Base-by-base conservation (phyloP, 2,113 vertebrate species). In the Solea senegalensis region DNA sequence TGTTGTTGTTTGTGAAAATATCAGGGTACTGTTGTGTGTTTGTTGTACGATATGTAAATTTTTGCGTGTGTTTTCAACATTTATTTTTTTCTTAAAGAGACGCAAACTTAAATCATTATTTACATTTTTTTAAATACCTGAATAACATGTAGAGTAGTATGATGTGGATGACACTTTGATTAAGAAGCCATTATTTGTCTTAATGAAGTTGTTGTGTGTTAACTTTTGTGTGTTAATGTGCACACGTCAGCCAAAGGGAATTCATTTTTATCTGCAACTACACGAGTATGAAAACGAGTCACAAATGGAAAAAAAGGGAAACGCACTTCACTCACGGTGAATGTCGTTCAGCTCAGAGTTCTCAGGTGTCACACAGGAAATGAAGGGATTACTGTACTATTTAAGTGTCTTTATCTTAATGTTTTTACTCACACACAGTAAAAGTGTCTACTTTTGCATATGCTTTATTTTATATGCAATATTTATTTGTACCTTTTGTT, bases 1-100 rank as follows among this genome's bases (percentile, higher is more conserved):
- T 34, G 44, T 61, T 73, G 27, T 65, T 48, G 14, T 61, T 63
- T 34, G 51, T 75, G 39, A 75, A 61, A 67, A 69, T 70, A 84
- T 90, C 86, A 92, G 88, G 89, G 88, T 89, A 89, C 89, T 72
- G 78, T 56, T 68, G 34, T 65, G 54, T 66, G 57, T 87, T 87
- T 74, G 21, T 80, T 54, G n/a, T n/a, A n/a, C n/a, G 54, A 15
- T 21, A 12, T 61, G 55, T 57, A 10, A 69, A n/a, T 51, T 45
- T 80, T 67, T 73, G 49, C 46, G 41, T 66, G 45, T 34, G 46
- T 49, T 72, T 60, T 21, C 77, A 3, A 72, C n/a, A 41, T 52
- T 14, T 16, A 28, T 39, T 14, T 63, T 57, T 34, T 34, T 34
- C 21, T 21, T 49, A 9, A 6, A 63, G 51, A 12, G 9, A 62